Evolutionary conservation across 2,113 vertebrate species (phyloP).

Genomic region (Corythornis cristatus): DNA sequence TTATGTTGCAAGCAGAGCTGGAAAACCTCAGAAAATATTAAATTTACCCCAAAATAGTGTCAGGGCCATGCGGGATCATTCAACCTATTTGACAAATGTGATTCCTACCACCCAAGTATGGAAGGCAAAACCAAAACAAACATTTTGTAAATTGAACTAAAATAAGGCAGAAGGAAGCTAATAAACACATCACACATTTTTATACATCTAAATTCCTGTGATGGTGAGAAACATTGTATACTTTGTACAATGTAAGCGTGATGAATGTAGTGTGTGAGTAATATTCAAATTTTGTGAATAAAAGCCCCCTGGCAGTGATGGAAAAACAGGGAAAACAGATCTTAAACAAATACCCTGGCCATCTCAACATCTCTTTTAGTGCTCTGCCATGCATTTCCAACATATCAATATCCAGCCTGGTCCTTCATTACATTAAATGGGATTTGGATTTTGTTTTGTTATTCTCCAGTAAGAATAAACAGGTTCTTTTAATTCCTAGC

Average conservation of each 20-base stretch:
- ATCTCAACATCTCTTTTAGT: background rate
- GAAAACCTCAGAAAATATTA: background rate
- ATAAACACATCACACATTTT: background rate
- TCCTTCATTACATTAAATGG: background rate
- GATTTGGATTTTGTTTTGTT: background rate
- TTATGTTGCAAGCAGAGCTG: background rate
- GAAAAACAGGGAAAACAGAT: background rate
- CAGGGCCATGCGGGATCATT: background rate
- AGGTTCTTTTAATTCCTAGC: background rate
- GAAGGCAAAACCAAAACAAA: background rate
- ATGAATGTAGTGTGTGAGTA: background rate
- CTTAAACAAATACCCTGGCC: background rate
- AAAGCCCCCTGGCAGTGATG: background rate
- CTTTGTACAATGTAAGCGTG: background rate
- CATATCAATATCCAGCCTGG: background rate
- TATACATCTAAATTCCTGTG: background rate
- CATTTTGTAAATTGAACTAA: background rate
- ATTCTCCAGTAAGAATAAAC: background rate
- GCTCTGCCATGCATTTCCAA: background rate
- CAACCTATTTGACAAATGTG: background rate
- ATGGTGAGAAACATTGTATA: background rate
- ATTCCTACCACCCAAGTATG: background rate
- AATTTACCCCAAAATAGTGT: background rate
- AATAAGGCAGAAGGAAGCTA: background rate
- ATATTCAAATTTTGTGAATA: background rate